phyloP scores from a whole-genome alignment of 2,888 invertebrate species.

The Chalcosyrphus nemorum region DNA sequence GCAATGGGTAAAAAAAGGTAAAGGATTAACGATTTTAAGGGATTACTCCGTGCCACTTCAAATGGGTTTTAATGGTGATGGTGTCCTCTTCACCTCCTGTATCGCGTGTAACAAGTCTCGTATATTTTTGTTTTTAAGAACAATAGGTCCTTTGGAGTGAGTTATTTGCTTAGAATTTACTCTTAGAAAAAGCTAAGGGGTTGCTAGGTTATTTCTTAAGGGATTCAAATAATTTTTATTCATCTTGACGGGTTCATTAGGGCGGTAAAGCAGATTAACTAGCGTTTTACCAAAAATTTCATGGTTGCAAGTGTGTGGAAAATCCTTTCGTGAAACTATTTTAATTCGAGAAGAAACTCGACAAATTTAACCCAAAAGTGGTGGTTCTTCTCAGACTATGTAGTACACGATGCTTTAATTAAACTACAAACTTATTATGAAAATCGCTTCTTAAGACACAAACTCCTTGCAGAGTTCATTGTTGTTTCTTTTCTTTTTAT shows the following conservation, averaged over 20 bases:
- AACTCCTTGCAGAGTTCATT: conserved; percentile 47
- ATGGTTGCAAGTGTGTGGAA: conserved; percentile 5
- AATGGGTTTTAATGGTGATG: conserved; percentile 12
- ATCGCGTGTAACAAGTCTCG: neutral
- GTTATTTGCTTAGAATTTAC: conserved; percentile 38
- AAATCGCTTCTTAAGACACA: conserved; percentile 59
- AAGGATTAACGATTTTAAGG: conserved; percentile 73
- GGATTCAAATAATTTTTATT: conserved; percentile 21
- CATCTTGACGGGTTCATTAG: conserved; percentile 48
- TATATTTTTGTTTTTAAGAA: conserved; percentile 29
- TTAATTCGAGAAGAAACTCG: neutral
- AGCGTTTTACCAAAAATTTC: neutral
- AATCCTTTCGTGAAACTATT: conserved; percentile 25
- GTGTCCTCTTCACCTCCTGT: neutral
- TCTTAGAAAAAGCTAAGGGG: conserved; percentile 48
- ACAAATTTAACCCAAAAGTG: neutral
- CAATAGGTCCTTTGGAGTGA: conserved; percentile 14
- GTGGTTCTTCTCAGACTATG: conserved; percentile 31
- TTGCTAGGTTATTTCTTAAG: conserved; percentile 18
- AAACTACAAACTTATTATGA: conserved; percentile 72
- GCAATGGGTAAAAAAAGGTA: conserved; percentile 69
- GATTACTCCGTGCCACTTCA: conserved; percentile 59
- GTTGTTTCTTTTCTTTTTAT: neutral
- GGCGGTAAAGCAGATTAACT: conserved; percentile 61
- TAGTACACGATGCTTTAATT: conserved; percentile 53